Evolutionary conservation across 2,797 vertebrate genomes (phyloP).

Genomic region (Thamnophis elegans): DNA sequence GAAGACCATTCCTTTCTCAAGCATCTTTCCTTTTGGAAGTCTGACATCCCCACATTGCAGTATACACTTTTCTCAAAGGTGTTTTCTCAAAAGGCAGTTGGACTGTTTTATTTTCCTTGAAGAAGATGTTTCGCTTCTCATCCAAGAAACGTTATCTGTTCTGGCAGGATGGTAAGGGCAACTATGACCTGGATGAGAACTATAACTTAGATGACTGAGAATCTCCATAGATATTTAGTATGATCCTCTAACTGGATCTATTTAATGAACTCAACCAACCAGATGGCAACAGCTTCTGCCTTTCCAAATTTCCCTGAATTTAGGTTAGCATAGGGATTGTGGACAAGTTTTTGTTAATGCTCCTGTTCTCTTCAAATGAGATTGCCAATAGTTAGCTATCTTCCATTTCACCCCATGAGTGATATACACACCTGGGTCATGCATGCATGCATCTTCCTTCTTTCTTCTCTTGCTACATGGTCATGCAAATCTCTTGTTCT

Average conservation of each 20-base stretch:
- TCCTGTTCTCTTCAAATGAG: neutral
- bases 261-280: slow-evolving; percentile 39
- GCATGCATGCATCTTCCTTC: no score
- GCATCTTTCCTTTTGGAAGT: slow-evolving; percentile 31
- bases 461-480: no score
- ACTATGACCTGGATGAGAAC: no score
- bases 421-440: no score
- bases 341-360: slow-evolving; percentile 42
- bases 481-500: no score
- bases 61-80: slow-evolving; percentile 4
- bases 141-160: no score
- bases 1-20: neutral
- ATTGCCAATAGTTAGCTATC: slow-evolving; percentile 20
- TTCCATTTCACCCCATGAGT: slow-evolving; percentile 31
- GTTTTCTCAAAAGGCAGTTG: no score
- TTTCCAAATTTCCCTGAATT: slow-evolving; percentile 45
- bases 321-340: slow-evolving; percentile 44
- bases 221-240: no score
- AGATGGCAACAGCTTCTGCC: slow-evolving; percentile 44
- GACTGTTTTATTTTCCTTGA: no score
- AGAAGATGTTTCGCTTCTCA: no score
- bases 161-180: no score
- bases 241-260: slow-evolving; percentile 15
- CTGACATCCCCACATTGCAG: slow-evolving; percentile 27
- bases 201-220: no score